Evolutionary conservation across 2,113 vertebrate species (phyloP).

Genomic region (Nansenia antarctica): DNA sequence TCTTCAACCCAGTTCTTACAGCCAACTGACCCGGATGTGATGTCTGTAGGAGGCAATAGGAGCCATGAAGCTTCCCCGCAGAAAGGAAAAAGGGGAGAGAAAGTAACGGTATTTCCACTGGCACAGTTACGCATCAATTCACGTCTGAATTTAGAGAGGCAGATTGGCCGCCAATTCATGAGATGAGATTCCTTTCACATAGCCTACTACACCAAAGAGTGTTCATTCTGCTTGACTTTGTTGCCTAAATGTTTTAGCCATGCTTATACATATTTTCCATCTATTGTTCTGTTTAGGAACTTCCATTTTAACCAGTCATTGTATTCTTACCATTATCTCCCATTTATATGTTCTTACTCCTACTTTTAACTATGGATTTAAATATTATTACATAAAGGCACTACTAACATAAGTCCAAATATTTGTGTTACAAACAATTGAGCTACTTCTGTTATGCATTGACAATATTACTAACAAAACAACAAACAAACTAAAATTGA

Average conservation of each 20-base stretch:
- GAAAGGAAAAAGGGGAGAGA: constrained; percentile 36
- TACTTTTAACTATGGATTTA: too few relatives aligned
- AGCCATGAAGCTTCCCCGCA: constrained; percentile 60
- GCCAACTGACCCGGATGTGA: constrained; percentile 78
- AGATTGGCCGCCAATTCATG: not conserved
- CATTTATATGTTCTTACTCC: too few relatives aligned
- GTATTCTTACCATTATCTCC: too few relatives aligned
- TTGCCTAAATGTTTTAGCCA: too few relatives aligned
- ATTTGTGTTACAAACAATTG: too few relatives aligned
- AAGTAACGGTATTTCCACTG: constrained; percentile 51
- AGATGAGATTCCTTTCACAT: not conserved
- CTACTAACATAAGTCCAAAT: too few relatives aligned
- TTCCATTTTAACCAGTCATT: too few relatives aligned
- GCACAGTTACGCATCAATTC: constrained; percentile 3
- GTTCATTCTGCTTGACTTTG: not conserved
- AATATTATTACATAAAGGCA: too few relatives aligned
- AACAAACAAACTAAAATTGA: too few relatives aligned
- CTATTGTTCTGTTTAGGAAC: not conserved
- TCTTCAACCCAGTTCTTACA: constrained; percentile 60
- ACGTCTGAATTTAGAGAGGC: not conserved
- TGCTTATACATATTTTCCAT: not conserved
- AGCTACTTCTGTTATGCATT: too few relatives aligned
- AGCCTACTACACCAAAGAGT: too few relatives aligned
- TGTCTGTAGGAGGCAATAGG: constrained; percentile 63
- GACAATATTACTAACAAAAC: too few relatives aligned